Percentiles rank a stretch among this genome's conserved stretches.
phyloP scores from a whole-genome alignment of 2,888 invertebrate genomes.

The Lithophane socia region DNA sequence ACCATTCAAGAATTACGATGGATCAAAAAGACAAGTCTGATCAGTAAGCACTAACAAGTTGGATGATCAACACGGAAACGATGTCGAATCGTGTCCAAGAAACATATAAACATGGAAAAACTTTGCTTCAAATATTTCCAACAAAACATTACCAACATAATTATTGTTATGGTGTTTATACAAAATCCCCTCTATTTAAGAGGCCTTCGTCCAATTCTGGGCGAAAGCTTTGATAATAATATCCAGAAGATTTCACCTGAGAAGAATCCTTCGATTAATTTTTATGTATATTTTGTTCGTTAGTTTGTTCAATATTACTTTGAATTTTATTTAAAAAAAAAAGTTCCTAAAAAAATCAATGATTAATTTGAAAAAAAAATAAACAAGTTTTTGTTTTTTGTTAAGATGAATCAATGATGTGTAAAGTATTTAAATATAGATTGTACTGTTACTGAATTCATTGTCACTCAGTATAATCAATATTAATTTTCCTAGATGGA shows the following conservation, averaged over 20 bases:
- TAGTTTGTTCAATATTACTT: neutral
- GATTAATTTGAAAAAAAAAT: neutral
- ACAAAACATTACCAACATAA: neutral
- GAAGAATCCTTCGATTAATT: slow-evolving; percentile 20
- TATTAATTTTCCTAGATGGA: slow-evolving; percentile 7
- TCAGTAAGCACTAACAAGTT: neutral
- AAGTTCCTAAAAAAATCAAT: neutral
- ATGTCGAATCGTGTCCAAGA: neutral
- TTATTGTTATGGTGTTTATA: neutral
- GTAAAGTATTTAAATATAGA: neutral
- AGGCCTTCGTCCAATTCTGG: neutral
- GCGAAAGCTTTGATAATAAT: neutral
- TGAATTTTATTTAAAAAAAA: slow-evolving; percentile 9
- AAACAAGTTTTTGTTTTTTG: neutral
- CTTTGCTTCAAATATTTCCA: neutral
- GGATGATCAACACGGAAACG: neutral
- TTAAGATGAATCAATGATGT: slow-evolving; percentile 15
- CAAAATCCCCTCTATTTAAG: neutral
- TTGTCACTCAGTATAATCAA: neutral
- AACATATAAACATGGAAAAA: too few relatives aligned
- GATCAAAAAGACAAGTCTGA: neutral
- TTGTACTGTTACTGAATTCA: neutral
- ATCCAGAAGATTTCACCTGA: slow-evolving; percentile 16
- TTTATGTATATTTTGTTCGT: slow-evolving; percentile 17
- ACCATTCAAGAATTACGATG: neutral